Percentiles rank a stretch among this genome's conserved stretches.
Conservation (phyloP, 2,888 invertebrate genomes). For the Limenitis camilla region DNA sequence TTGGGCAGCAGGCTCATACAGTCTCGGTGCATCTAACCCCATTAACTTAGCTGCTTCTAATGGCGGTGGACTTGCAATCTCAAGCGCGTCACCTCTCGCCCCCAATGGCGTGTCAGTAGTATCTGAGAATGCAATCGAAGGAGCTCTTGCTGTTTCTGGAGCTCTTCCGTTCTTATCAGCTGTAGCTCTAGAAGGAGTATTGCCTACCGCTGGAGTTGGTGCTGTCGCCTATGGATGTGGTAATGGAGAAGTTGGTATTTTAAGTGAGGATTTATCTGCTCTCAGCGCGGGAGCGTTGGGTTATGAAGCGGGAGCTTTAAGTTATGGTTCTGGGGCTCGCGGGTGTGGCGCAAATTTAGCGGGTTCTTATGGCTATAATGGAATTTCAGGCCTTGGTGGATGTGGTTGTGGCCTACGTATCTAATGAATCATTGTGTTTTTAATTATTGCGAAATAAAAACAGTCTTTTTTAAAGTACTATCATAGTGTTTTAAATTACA, state of each 20-base stretch:
- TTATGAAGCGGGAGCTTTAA: no score
- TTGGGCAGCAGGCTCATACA: slow-evolving; percentile 1
- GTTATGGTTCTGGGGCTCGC: no score
- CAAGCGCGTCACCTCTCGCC: slow-evolving; percentile 34
- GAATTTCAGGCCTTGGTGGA: no score
- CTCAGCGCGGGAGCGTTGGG: no score
- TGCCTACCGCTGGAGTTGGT: slow-evolving; percentile 30
- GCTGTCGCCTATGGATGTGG: slow-evolving; percentile 31
- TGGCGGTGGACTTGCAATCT: slow-evolving; percentile 25
- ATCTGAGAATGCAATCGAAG: slow-evolving; percentile 36
- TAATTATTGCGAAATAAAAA: no score
- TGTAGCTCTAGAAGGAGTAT: slow-evolving; percentile 29
- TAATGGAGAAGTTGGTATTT: slow-evolving; percentile 27
- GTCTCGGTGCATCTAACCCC: background rate
- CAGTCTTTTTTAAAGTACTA: no score
- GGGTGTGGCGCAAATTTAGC: no score
- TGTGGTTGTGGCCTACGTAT: no score
- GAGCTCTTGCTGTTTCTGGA: slow-evolving; percentile 29
- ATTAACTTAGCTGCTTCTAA: slow-evolving; percentile 1
- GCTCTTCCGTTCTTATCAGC: slow-evolving; percentile 33
- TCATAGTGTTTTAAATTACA: no score
- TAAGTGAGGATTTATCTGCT: slow-evolving; percentile 20
- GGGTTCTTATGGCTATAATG: no score
- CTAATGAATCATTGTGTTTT: no score
- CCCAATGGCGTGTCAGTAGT: slow-evolving; percentile 33